Percentiles rank a stretch among this genome's conserved stretches.
Conservation (phyloP, 2,797 vertebrate species). For the Sebastes matsubarae region DNA sequence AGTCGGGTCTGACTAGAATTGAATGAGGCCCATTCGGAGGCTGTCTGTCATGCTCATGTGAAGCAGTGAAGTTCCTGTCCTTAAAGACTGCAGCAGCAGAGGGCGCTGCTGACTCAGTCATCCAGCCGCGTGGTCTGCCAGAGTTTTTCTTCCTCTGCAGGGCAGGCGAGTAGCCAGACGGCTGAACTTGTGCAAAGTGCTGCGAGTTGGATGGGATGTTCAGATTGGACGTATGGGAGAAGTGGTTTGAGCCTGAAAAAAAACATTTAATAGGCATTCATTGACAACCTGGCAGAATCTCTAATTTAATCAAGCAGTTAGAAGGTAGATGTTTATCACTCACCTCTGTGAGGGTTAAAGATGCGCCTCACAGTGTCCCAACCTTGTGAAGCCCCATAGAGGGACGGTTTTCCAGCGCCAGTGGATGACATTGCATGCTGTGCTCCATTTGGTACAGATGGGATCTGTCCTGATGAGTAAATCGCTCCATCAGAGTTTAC, state of each 20-base stretch:
- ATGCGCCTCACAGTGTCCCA: conserved; percentile 85
- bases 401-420: conserved; percentile 66
- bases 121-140: conserved; percentile 70
- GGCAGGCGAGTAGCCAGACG: conserved; percentile 70
- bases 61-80: conserved; percentile 80
- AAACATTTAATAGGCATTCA: neutral
- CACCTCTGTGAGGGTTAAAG: conserved; percentile 83
- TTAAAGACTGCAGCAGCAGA: conserved; percentile 84
- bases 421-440: conserved; percentile 83
- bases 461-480: conserved; percentile 74
- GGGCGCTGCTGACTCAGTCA: conserved; percentile 80
- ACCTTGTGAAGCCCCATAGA: conserved; percentile 54
- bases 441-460: conserved; percentile 72
- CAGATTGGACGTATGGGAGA: conserved; percentile 72
- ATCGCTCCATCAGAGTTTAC: conserved; percentile 77
- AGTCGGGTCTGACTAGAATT: conserved; percentile 94
- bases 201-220: conserved; percentile 81
- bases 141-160: conserved; percentile 80
- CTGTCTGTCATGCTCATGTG: conserved; percentile 80
- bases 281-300: neutral
- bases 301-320: neutral
- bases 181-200: conserved; percentile 75
- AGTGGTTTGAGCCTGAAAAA: conserved; percentile 74
- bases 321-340: neutral
- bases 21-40: conserved; percentile 85